These are phyloP conservation scores for Uria aalge DNA, from an alignment of 2,113 vertebrate species.

Conservation along the genomic window DNA sequence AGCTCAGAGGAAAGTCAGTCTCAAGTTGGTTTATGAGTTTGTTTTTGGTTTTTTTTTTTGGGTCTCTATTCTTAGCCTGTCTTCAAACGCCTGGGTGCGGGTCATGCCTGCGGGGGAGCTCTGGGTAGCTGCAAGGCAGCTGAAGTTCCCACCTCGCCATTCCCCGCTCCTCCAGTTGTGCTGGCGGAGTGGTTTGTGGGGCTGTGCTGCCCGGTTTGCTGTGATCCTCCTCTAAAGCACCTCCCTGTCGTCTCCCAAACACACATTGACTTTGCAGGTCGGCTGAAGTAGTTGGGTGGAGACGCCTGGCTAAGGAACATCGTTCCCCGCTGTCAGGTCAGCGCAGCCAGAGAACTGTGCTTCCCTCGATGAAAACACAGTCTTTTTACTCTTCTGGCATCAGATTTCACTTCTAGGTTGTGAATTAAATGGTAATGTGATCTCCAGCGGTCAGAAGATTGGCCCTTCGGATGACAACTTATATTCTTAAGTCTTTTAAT, in stretches of 20 bases:
- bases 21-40: neutral
- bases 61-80: neutral
- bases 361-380: neutral
- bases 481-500: conserved; percentile 38
- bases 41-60: neutral
- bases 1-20: neutral
- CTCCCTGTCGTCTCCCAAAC: neutral
- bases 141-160: neutral
- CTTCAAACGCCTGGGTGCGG: neutral
- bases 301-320: neutral
- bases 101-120: neutral
- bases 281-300: neutral
- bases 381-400: conserved; percentile 15
- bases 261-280: neutral
- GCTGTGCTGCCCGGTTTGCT: neutral
- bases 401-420: conserved; percentile 40
- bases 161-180: neutral
- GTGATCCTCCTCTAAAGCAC: neutral
- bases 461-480: conserved; percentile 33
- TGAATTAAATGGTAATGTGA: conserved; percentile 41
- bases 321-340: neutral
- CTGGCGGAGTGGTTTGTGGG: neutral
- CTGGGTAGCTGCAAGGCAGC: neutral
- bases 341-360: neutral
- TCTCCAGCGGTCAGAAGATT: conserved; percentile 36